A percentile compares a stretch with the other conserved stretches of the same genome.
These are phyloP conservation scores for Aegotheles bennettii DNA, from an alignment of 2,113 vertebrate genomes.

Conservation along the genomic window DNA sequence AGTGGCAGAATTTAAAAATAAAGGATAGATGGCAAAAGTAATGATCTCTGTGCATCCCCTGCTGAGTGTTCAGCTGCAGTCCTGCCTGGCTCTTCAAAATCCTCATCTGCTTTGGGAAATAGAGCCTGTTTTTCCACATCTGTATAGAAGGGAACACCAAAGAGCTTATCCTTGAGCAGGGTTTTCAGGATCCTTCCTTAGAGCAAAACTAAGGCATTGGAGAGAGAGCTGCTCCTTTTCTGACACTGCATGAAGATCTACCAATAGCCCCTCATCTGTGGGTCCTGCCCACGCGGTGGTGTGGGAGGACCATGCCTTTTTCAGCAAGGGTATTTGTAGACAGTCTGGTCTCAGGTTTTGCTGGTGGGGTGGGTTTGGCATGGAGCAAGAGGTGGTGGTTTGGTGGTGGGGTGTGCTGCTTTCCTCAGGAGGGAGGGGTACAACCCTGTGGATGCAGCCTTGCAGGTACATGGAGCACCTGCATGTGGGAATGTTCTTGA, in stretches of 20 bases:
- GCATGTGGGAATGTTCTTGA: rapidly evolving
- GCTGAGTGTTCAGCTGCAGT: background rate
- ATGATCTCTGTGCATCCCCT: background rate
- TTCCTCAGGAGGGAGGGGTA: background rate
- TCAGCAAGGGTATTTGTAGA: background rate
- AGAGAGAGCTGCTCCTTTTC: background rate
- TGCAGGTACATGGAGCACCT: background rate
- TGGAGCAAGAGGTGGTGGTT: background rate
- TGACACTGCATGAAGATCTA: background rate
- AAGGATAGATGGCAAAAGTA: background rate
- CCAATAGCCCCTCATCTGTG: rapidly evolving
- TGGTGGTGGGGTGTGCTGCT: background rate
- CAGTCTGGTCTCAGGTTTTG: background rate
- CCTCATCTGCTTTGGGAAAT: background rate
- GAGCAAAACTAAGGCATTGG: background rate
- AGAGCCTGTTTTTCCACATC: rapidly evolving
- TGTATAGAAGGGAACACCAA: background rate
- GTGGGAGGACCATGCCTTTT: rapidly evolving
- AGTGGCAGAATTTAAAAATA: background rate
- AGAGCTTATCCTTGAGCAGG: background rate
- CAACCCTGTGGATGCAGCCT: background rate
- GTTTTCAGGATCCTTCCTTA: background rate
- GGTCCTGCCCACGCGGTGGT: rapidly evolving
- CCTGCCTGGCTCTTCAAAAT: background rate
- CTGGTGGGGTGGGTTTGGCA: background rate